Evolutionary conservation across 2,888 invertebrate species (phyloP).

Genomic region (Ichneumon xanthorius): DNA sequence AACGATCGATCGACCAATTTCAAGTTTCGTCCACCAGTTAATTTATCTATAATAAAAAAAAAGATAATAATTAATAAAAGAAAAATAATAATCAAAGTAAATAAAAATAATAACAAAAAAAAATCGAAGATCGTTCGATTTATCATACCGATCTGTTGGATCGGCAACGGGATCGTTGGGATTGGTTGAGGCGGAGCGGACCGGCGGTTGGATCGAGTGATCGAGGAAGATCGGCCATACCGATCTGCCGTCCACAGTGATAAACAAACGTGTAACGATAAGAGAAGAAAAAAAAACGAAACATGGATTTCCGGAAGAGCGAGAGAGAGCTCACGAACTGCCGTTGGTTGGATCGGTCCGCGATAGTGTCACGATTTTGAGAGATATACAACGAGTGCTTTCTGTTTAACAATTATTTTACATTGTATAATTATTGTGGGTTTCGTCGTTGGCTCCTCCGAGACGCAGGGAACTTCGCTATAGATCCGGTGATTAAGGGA

Average conservation of each 20-base stretch:
- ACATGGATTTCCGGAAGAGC: conserved; percentile 57
- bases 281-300: conserved; percentile 29
- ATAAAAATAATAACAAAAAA: not conserved
- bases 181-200: not conserved
- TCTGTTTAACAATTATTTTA: not conserved
- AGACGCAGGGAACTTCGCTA: not conserved
- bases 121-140: conserved; percentile 20
- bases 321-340: conserved; percentile 33
- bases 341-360: conserved; percentile 58
- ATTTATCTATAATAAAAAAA: not conserved
- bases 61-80: not conserved
- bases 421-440: not conserved
- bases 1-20: conserved; percentile 19
- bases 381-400: not conserved
- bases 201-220: not conserved
- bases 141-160: conserved; percentile 1
- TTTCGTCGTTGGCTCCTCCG: not conserved
- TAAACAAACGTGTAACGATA: not conserved
- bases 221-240: conserved; percentile 5
- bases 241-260: not conserved
- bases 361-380: conserved; percentile 58
- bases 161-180: not conserved
- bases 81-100: conserved; percentile 15
- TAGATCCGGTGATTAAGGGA: not conserved
- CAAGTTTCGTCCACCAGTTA: not conserved